Evolutionary conservation across 2,888 invertebrate species (phyloP).

Genomic region (Molorchus minor): DNA sequence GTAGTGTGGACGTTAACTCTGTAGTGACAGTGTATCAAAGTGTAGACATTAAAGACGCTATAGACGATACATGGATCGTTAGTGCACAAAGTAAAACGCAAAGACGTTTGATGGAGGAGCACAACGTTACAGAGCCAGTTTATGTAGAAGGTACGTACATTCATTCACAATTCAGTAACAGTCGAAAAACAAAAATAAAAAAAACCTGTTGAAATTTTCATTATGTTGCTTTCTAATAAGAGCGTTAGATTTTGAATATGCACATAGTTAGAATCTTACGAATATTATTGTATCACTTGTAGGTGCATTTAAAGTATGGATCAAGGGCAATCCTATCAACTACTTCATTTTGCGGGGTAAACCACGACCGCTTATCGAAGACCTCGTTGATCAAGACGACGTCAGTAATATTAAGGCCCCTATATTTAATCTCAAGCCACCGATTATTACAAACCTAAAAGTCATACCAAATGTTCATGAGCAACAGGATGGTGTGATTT

Average conservation of each 20-base stretch:
- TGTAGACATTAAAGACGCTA: conserved; percentile 74
- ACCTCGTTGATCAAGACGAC: conserved; percentile 74
- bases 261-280: no score
- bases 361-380: conserved; percentile 64
- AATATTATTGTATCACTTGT: no score
- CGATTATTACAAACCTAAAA: conserved; percentile 57
- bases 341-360: conserved; percentile 86
- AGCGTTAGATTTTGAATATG: no score
- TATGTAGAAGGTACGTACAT: conserved; percentile 83
- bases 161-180: no score
- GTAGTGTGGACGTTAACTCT: conserved; percentile 73
- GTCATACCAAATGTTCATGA: conserved; percentile 80
- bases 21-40: conserved; percentile 64
- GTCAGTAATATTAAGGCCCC: conserved; percentile 74
- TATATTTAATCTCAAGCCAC: conserved; percentile 63
- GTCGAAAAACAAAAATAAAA: no score
- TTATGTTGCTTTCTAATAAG: no score
- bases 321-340: conserved; percentile 77
- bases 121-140: conserved; percentile 70
- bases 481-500: conserved; percentile 90
- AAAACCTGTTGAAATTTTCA: no score
- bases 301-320: conserved; percentile 81
- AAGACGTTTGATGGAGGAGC: conserved; percentile 72
- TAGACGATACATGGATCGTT: conserved; percentile 93
- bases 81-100: conserved; percentile 86